Conservation (phyloP, 2,797 vertebrate genomes). For the Rhynchotus rufescens region DNA sequence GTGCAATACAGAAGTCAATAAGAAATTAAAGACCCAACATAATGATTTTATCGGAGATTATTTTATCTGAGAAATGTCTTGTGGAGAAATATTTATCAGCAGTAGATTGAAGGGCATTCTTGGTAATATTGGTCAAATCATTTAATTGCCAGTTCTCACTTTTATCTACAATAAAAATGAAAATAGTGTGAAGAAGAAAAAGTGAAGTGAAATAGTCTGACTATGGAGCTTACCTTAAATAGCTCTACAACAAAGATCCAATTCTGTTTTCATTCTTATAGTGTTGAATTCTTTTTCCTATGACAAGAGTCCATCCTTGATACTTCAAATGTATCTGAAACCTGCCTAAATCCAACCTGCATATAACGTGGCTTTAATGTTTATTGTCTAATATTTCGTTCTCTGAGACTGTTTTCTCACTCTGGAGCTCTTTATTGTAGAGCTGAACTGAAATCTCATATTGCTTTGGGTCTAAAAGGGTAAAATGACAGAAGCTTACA, state of each 20-base stretch:
- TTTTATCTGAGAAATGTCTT: background rate
- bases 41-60: background rate
- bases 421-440: background rate
- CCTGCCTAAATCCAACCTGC: background rate
- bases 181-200: background rate
- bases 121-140: background rate
- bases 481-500: accelerated
- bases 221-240: background rate
- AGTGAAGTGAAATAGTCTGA: background rate
- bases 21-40: background rate
- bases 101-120: background rate
- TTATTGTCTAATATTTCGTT: background rate
- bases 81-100: background rate
- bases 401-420: background rate
- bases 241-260: background rate
- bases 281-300: background rate
- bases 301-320: background rate
- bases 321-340: background rate
- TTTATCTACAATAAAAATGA: background rate
- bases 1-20: background rate
- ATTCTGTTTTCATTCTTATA: background rate
- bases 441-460: background rate
- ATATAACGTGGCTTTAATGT: background rate
- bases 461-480: background rate
- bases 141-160: background rate